phyloP scores from a whole-genome alignment of 2,113 vertebrate species.

The Haplochromis vanheusdeni region DNA sequence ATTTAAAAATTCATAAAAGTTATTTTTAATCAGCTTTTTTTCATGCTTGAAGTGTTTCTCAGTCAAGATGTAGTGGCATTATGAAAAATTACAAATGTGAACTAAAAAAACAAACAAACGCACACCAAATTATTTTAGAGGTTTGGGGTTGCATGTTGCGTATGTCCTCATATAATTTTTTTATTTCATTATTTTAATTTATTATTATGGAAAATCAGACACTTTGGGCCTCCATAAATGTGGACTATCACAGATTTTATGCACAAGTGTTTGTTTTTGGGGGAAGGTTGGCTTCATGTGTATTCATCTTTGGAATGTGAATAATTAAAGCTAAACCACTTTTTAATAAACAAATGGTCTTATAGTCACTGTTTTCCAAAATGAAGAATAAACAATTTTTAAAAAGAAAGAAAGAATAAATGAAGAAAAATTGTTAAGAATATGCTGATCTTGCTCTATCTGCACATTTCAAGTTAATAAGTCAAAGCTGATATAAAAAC shows the following conservation, averaged over 20 bases:
- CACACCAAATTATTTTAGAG: neutral
- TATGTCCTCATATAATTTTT: neutral
- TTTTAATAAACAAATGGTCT: neutral
- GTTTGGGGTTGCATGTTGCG: neutral
- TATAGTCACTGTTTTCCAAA: neutral
- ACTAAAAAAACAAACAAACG: neutral
- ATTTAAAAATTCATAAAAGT: neutral
- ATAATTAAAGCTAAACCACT: constrained; percentile 10
- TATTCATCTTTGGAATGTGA: neutral
- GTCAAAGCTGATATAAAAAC: neutral
- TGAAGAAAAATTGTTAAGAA: neutral
- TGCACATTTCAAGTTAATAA: neutral
- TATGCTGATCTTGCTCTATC: accelerated
- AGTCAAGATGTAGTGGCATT: accelerated
- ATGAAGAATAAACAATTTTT: neutral
- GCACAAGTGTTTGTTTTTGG: neutral
- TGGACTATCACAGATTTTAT: neutral
- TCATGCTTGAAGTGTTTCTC: neutral
- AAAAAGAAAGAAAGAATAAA: neutral
- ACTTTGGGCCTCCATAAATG: neutral
- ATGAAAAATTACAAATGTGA: neutral
- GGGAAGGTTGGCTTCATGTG: neutral
- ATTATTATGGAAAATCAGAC: neutral
- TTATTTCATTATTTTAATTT: neutral
- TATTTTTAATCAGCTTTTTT: neutral